These are phyloP conservation scores for Stenurella melanura DNA, from an alignment of 2,888 invertebrate species.

Conservation along the genomic window DNA sequence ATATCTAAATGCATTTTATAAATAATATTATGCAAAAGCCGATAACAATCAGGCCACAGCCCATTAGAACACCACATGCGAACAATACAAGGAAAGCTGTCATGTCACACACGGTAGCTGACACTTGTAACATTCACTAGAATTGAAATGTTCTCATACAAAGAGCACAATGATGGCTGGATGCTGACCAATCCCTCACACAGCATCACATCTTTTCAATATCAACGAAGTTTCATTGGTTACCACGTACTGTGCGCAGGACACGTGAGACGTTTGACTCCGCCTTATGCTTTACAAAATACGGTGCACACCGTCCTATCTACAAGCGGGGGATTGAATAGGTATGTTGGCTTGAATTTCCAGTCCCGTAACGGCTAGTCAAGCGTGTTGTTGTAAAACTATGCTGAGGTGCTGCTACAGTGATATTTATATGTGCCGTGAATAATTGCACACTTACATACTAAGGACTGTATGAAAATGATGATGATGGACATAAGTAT, in stretches of 20 bases:
- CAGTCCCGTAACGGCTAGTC: conserved; percentile 51
- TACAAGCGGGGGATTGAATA: conserved; percentile 36
- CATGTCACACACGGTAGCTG: conserved; percentile 73
- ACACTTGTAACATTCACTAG: conserved; percentile 70
- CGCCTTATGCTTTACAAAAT: conserved; percentile 59
- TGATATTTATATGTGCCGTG: conserved; percentile 38
- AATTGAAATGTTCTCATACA: conserved; percentile 71
- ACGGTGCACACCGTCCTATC: conserved; percentile 56
- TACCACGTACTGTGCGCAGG: conserved; percentile 63
- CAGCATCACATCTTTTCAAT: conserved; percentile 70
- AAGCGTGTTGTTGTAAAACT: conserved; percentile 45
- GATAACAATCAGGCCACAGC: conserved; percentile 56
- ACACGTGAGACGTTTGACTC: conserved; percentile 60
- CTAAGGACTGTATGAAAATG: conserved; percentile 72
- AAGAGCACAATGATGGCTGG: conserved; percentile 72
- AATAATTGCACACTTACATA: conserved; percentile 31
- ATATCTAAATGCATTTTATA: conserved; percentile 43
- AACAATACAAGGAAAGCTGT: conserved; percentile 71
- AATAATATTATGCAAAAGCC: conserved; percentile 43
- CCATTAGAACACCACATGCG: conserved; percentile 68
- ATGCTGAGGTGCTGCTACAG: conserved; percentile 35
- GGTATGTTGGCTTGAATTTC: conserved; percentile 37
- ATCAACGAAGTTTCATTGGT: conserved; percentile 65
- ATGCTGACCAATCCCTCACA: conserved; percentile 71
- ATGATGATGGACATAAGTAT: conserved; percentile 90